Evolutionary conservation across 2,113 vertebrate species (phyloP), one percentile per base, ranked within the genome.

Genomic region (Oncorhynchus mykiss): DNA sequence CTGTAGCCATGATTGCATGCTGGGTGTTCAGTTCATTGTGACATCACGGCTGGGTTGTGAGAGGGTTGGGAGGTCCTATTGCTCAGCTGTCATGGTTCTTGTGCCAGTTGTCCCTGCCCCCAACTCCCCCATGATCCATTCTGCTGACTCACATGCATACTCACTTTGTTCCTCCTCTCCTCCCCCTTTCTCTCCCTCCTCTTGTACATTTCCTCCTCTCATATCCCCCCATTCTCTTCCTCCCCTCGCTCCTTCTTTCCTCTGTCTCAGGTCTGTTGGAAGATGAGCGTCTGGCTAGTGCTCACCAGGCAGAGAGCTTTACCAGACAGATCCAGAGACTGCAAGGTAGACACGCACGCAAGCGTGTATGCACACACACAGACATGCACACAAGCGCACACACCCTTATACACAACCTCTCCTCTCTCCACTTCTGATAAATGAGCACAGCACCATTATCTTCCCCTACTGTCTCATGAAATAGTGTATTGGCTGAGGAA

Each of bases 251-350:
- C 69, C 45, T 22, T 24, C 13, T 16, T 45, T 72, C 31, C 68
- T 70, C 72, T 16, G 5, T 25, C 29, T 72, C 86, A 96, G 96
- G 95, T 25, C 90, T 95, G 78, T 72, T 96, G 83, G 96, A 97
- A 60, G 96, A 96, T 1, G 95, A 96, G 78, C 92, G 95, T 1
- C 82, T 96, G 87, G 94, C 94, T 34, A 95, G 94, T 0, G 95
- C 95, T 7, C 93, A 95, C 77, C 95, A 95, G 87, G 94, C 94
- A 0, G 95, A 95, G 80, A 93, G 82, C 59, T 95, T 95, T 85
- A 94, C 93, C 60, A 87, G 93, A 76, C 93, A 95, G 84, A 95
- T 95, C 86, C 94, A 95, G 82, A 92, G 88, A 25, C 91, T 95
- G 27, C 93, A 95, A 88, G 93, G 94, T 92, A 76, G 22, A 51